Conservation (phyloP, 1,140 invertebrate species). For the Holotrichia oblita region DNA sequence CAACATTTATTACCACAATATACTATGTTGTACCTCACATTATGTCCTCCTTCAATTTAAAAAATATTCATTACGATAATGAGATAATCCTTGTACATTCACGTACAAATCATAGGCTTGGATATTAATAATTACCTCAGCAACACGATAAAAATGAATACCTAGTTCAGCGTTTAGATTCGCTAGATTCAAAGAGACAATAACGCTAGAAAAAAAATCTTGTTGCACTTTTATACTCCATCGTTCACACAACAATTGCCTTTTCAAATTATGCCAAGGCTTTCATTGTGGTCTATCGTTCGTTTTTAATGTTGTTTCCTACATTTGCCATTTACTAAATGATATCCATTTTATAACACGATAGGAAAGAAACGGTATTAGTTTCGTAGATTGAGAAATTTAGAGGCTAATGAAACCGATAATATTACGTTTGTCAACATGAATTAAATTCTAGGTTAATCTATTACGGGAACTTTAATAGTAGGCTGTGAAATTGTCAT, state of each 20-base stretch:
- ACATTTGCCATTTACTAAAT: not conserved
- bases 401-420: not conserved
- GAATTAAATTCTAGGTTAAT: not conserved
- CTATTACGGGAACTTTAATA: too few species aligned
- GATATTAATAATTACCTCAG: not conserved
- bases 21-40: too few species aligned
- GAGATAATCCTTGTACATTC: too few species aligned
- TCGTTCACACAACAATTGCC: not conserved
- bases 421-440: not conserved
- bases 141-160: not conserved
- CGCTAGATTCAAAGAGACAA: not conserved
- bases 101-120: too few species aligned
- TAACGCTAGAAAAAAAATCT: not conserved
- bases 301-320: not conserved
- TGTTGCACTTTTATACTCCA: not conserved
- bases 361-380: not conserved
- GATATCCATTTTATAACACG: too few species aligned
- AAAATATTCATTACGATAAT: too few species aligned
- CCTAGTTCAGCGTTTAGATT: not conserved
- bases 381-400: not conserved
- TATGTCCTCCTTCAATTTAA: too few species aligned
- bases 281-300: conserved; percentile 2
- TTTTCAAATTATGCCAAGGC: conserved; percentile 11
- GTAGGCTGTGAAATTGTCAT: too few species aligned
- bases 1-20: too few species aligned